A percentile compares a stretch with the other conserved stretches of the same genome.
phyloP scores from a whole-genome alignment of 2,113 vertebrate genomes.

The Podarcis raffonei region DNA sequence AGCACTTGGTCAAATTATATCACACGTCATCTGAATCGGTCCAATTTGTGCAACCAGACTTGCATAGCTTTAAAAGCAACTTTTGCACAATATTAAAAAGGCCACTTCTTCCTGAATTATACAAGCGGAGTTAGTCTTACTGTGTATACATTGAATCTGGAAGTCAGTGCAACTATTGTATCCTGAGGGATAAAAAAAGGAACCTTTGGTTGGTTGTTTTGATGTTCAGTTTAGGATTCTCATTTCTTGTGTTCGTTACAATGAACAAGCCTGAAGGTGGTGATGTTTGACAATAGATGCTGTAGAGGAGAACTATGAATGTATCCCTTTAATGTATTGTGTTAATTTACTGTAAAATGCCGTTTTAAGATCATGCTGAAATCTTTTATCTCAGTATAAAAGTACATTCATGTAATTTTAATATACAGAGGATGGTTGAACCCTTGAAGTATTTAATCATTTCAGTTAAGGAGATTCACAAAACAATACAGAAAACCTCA shows the following conservation, averaged over 20 bases:
- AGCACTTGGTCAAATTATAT: not conserved
- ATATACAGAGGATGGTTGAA: not conserved
- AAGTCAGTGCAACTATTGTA: not conserved
- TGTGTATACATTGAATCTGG: not conserved
- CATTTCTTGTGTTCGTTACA: not conserved
- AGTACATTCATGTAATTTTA: not conserved
- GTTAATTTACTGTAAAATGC: not conserved
- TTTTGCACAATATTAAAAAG: not conserved
- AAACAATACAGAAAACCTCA: not conserved
- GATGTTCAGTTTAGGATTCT: not conserved
- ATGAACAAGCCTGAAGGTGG: not conserved
- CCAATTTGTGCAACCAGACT: not conserved
- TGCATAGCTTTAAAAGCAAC: not conserved
- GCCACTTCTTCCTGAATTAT: not conserved
- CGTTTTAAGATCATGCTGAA: not conserved
- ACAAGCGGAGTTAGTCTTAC: not conserved
- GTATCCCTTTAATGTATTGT: not conserved
- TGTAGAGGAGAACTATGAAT: not conserved
- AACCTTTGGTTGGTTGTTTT: not conserved
- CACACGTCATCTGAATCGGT: too few relatives aligned
- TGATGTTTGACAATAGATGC: conserved; percentile 13
- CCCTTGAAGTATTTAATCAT: not conserved
- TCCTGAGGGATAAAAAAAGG: not conserved
- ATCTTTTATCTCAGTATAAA: not conserved
- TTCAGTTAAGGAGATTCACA: not conserved